A percentile compares a stretch with the other conserved stretches of the same genome.
These are phyloP conservation scores for Chaetoderma sp. DNA, from an alignment of 2,888 invertebrate genomes.

Conservation along the genomic window DNA sequence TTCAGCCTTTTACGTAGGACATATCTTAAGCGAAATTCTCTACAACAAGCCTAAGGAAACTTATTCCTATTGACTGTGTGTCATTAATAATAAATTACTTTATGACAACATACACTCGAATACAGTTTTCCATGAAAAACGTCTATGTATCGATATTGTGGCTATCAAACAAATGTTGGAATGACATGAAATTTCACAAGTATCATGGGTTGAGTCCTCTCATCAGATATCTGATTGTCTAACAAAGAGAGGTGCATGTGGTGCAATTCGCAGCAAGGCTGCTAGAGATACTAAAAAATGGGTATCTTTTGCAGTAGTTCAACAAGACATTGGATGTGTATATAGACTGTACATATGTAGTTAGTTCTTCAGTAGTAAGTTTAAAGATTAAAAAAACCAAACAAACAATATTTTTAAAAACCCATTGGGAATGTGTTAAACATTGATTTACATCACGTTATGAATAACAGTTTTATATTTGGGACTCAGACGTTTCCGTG, in stretches of 20 bases:
- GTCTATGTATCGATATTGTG: slow-evolving; percentile 28
- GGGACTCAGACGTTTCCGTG: too few relatives aligned
- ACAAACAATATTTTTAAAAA: too few relatives aligned
- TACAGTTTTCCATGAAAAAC: slow-evolving; percentile 30
- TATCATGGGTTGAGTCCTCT: background rate
- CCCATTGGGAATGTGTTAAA: too few relatives aligned
- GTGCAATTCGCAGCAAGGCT: background rate
- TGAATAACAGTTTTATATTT: too few relatives aligned
- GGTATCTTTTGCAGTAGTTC: background rate
- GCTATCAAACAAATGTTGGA: slow-evolving; percentile 32
- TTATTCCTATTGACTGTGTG: slow-evolving; percentile 21
- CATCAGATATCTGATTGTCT: background rate
- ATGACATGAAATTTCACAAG: slow-evolving; percentile 10
- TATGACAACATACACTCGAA: slow-evolving; percentile 34
- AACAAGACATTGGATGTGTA: too few relatives aligned
- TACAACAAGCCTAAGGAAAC: background rate
- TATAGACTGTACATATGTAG: too few relatives aligned
- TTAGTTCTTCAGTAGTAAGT: too few relatives aligned
- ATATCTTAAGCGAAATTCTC: slow-evolving; percentile 29
- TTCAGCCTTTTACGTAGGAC: slow-evolving; percentile 26
- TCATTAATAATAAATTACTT: slow-evolving; percentile 32
- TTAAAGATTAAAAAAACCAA: too few relatives aligned
- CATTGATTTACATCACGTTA: too few relatives aligned
- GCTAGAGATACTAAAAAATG: background rate
- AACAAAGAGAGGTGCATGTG: background rate